Evolutionary conservation across 92 coral and sea anemone genomes (phyloP), one percentile per base, ranked within the genome.

Genomic region (Siderastrea radians): DNA sequence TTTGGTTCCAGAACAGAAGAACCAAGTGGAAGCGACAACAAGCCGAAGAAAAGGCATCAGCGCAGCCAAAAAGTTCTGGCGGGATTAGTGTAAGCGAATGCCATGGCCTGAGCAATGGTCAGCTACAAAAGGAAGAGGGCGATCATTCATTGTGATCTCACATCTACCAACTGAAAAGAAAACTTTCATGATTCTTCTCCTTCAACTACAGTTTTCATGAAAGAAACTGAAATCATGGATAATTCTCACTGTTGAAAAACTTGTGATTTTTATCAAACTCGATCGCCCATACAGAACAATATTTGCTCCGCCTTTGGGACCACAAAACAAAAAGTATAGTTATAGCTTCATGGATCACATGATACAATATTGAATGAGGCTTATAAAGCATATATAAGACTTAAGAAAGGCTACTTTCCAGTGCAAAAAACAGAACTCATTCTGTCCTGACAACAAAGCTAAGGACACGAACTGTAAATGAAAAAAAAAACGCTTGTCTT

Each of bases 1-100:
- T 96, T 52, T 96, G 99, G 99, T 96, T 95, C 70, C 99, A 96
- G 82, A 96, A 96, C 89, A 86, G 99, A 43, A 69, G 99, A 67
- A 96, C 99, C 0, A 96, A 96, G 71, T 96, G 93, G 94, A 96
- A 96, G 52, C 75, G 98, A 58, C 98, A 95, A 68, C 96, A 95
- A 81, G 98, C 98, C 1, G 98, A 95, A 49, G 98, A 95, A 26
- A 95, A 95, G 72, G 97, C 97, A 0, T 84, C 96, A 6, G 77
- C 87, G 1, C 96, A 95, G 46, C 91, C 91, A 47, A 87, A 87
- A 61, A 74, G 68, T 45, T 72, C 78, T 5, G 62, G 62, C 52
- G 82, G 79, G 3, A 80, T 84, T 4, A 94, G 73, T 17, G 53
- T 82, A 57, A 77, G 55, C 69, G 96, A 95, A 14, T 87, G 96